phyloP scores from a whole-genome alignment of 2,888 invertebrate genomes.

The Xestoiulus laeticollis region DNA sequence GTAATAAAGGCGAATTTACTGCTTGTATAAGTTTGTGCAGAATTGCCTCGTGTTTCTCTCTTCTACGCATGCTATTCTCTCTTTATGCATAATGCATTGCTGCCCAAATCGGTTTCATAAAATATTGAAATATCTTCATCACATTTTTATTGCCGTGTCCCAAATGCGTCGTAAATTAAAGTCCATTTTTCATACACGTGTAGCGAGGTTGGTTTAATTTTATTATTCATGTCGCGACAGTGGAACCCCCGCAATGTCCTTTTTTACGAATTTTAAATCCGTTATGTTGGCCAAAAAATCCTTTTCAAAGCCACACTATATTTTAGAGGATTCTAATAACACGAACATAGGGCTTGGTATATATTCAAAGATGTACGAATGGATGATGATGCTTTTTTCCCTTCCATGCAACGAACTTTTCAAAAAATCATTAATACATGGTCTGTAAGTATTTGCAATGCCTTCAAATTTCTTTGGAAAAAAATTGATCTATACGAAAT shows the following conservation, averaged over 20 bases:
- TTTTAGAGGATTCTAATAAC: neutral
- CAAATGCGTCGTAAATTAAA: conserved; percentile 9
- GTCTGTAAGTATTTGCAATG: too few species aligned
- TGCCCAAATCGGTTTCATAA: conserved; percentile 26
- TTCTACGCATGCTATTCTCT: neutral
- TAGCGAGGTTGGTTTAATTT: neutral
- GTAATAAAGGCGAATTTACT: neutral
- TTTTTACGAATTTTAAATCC: conserved; percentile 26
- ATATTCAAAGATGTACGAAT: neutral
- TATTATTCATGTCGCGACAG: neutral
- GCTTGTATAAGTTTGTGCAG: neutral
- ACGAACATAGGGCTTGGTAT: neutral
- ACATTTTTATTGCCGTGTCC: conserved; percentile 10
- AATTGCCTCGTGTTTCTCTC: neutral
- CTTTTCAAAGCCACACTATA: neutral
- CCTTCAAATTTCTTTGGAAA: neutral
- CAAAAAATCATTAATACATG: neutral
- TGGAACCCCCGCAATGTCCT: neutral
- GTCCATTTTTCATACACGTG: neutral
- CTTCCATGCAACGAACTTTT: neutral
- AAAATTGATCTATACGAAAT: too few species aligned
- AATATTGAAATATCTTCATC: conserved; percentile 26
- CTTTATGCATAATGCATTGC: conserved; percentile 18
- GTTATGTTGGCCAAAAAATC: neutral
- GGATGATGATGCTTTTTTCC: too few species aligned